phyloP scores from a whole-genome alignment of 2,797 vertebrate genomes.

The Prionace glauca region DNA sequence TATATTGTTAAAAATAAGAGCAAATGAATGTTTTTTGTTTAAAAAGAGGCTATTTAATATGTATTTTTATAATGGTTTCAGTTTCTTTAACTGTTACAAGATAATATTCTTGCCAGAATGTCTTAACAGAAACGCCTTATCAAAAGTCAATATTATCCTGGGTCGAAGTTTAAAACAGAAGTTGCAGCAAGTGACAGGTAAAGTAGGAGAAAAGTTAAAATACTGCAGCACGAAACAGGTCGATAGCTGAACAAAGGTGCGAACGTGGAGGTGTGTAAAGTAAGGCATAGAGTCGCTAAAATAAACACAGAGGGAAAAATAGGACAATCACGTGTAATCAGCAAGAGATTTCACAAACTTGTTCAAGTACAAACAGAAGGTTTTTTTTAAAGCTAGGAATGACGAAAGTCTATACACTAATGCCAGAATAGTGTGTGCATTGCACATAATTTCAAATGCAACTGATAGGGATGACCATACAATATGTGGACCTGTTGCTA shows the following conservation, averaged over 20 bases:
- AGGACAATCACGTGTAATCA: not conserved
- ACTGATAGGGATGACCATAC: not conserved
- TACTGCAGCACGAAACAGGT: not conserved
- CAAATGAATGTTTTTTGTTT: not conserved
- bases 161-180: not conserved
- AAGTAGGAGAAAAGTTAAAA: not conserved
- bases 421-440: no score
- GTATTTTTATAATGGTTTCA: not conserved
- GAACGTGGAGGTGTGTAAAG: not conserved
- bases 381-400: not conserved
- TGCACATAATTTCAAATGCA: not conserved
- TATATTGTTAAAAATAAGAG: slow-evolving; percentile 48
- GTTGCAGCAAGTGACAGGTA: not conserved
- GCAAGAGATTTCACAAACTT: not conserved
- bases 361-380: not conserved
- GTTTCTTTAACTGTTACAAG: not conserved
- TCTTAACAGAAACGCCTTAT: not conserved
- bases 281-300: not conserved
- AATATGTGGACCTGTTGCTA: not conserved
- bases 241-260: not conserved
- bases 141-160: slow-evolving; percentile 34
- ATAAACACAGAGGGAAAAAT: not conserved
- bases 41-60: not conserved
- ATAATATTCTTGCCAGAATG: not conserved
- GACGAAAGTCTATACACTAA: not conserved